Evolutionary conservation across 2,797 vertebrate genomes (phyloP).

Genomic region (Fistularia tabacaria): DNA sequence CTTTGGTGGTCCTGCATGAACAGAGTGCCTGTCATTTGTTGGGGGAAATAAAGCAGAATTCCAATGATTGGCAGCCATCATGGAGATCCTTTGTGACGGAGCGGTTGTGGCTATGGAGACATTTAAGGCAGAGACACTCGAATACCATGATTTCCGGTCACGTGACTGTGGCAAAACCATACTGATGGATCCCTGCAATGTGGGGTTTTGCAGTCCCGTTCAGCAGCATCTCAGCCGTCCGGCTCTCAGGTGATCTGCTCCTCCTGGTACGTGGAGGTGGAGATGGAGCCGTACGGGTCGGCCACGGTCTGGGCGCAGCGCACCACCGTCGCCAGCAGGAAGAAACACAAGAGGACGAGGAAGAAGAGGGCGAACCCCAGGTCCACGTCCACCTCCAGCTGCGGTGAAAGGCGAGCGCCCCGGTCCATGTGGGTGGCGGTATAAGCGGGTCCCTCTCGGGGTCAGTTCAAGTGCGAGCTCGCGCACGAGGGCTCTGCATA

Average conservation of each 20-base stretch:
- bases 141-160: too few relatives aligned
- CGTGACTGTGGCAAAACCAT: too few relatives aligned
- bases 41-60: too few relatives aligned
- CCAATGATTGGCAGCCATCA: too few relatives aligned
- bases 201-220: too few relatives aligned
- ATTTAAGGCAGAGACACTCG: too few relatives aligned
- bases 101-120: too few relatives aligned
- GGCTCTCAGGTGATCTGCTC: conserved; percentile 80
- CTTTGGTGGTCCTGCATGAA: too few relatives aligned
- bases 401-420: conserved; percentile 10
- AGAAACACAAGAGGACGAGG: conserved; percentile 75
- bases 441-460: background rate
- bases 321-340: conserved; percentile 75
- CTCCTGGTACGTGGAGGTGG: conserved; percentile 81
- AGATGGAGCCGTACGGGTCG: conserved; percentile 79
- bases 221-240: background rate
- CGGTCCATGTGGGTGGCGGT: conserved; percentile 62
- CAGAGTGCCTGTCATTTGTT: too few relatives aligned
- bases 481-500: background rate
- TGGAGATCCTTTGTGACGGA: too few relatives aligned
- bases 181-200: too few relatives aligned
- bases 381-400: conserved; percentile 77
- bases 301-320: conserved; percentile 78
- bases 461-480: conserved; percentile 4
- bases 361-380: conserved; percentile 81